Evolutionary conservation across 2,113 vertebrate genomes (phyloP).

Genomic region (Butorides virescens): DNA sequence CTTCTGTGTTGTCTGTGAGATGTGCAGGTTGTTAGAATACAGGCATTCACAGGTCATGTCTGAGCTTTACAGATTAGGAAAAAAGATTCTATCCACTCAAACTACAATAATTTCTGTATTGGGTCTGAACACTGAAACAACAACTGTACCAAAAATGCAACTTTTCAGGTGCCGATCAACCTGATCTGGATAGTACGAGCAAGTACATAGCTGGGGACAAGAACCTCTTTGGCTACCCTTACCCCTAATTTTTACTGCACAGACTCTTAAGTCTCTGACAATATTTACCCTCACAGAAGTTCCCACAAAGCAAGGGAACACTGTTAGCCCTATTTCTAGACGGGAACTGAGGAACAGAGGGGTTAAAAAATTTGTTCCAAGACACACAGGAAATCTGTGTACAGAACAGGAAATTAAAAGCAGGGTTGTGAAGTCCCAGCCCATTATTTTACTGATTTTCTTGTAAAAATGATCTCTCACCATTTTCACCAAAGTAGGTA

Average conservation of each 20-base stretch:
- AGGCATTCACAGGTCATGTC: neutral
- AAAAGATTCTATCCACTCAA: neutral
- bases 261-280: neutral
- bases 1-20: neutral
- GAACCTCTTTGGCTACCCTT: neutral
- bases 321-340: neutral
- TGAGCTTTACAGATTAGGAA: neutral
- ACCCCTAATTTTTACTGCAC: neutral
- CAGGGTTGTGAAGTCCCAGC: neutral
- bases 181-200: neutral
- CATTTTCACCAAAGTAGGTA: neutral
- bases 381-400: neutral
- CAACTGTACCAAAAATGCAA: neutral
- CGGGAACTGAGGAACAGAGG: neutral
- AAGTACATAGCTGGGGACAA: neutral
- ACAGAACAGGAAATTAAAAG: slow-evolving; percentile 31
- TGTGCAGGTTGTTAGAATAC: neutral
- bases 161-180: neutral
- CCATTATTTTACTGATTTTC: slow-evolving; percentile 12
- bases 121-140: neutral
- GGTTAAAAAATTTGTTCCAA: slow-evolving; percentile 11
- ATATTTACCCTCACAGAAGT: neutral
- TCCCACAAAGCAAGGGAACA: neutral
- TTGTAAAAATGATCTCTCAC: slow-evolving; percentile 2
- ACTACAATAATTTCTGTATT: neutral